Conservation (phyloP, 2,797 vertebrate species). For the Ptychadena robeensis region DNA sequence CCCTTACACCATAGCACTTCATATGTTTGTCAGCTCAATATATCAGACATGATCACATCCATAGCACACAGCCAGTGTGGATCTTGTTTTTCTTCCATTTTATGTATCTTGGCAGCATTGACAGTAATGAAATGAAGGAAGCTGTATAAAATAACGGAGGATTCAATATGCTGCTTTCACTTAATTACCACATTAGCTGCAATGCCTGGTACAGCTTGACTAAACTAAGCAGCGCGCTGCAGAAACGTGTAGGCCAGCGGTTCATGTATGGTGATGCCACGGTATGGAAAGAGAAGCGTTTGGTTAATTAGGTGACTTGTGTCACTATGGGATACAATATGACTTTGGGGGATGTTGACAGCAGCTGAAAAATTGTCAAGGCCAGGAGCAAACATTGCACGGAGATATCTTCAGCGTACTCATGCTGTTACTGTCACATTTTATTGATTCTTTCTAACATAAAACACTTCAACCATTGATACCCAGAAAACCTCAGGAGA, state of each 20-base stretch:
- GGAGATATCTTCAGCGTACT: constrained; percentile 22
- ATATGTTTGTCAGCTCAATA: not conserved
- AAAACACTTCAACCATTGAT: constrained; percentile 39
- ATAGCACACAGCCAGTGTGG: not conserved
- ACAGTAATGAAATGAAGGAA: constrained; percentile 36
- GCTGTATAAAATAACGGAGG: constrained; percentile 24
- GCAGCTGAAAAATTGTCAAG: constrained; percentile 24
- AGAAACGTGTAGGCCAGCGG: not conserved
- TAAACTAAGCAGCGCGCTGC: not conserved
- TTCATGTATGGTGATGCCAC: not conserved
- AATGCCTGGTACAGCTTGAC: not conserved
- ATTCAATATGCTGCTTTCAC: constrained; percentile 26
- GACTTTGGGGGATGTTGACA: constrained; percentile 47
- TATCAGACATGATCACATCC: not conserved
- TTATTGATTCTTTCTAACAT: constrained; percentile 29
- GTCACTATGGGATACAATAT: constrained; percentile 19
- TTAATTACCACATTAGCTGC: constrained; percentile 35
- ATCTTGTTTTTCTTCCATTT: not conserved
- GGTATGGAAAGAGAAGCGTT: not conserved
- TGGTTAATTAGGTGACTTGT: constrained; percentile 29
- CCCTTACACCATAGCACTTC: not conserved
- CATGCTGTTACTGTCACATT: constrained; percentile 42
- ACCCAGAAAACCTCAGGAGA: constrained; percentile 23
- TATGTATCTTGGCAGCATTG: constrained; percentile 26
- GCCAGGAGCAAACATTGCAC: constrained; percentile 30